Evolutionary conservation across 2,797 vertebrate species (phyloP).

Genomic region (Eulemur rubriventer): DNA sequence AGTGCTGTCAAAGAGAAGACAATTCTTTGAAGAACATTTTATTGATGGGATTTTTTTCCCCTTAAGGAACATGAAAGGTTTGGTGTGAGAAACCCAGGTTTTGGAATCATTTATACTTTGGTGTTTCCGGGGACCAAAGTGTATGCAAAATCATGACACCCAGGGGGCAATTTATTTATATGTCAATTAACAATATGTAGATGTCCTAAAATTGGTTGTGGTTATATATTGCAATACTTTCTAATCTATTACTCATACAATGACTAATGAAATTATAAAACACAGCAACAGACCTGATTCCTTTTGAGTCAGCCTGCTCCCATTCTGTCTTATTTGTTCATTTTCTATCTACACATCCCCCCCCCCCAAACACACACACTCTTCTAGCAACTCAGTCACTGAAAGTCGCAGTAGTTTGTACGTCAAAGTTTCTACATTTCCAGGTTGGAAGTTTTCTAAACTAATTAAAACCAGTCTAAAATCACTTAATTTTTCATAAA

Average conservation of each 20-base stretch:
- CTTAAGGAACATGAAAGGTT: conserved; percentile 31
- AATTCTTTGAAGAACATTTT: conserved; percentile 53
- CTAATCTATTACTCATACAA: conserved; percentile 41
- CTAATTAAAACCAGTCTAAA: background rate
- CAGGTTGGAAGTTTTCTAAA: background rate
- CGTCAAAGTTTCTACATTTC: conserved; percentile 33
- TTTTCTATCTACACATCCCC: background rate
- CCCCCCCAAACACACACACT: background rate
- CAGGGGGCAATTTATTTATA: conserved; percentile 20
- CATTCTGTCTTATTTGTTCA: background rate
- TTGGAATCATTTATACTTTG: conserved; percentile 48
- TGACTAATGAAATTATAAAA: conserved; percentile 20
- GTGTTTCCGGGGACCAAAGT: background rate
- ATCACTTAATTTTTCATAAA: background rate
- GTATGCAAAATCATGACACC: background rate
- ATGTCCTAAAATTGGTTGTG: background rate
- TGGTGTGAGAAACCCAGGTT: conserved; percentile 35
- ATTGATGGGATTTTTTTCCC: conserved; percentile 6
- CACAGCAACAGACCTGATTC: background rate
- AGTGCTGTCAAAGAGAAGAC: conserved; percentile 65
- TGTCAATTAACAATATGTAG: background rate
- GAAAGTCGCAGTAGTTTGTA: background rate
- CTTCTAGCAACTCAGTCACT: background rate
- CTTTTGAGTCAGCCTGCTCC: background rate
- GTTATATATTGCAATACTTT: background rate